These are phyloP conservation scores for Chaetodon trifascialis DNA, from an alignment of 2,113 vertebrate genomes.

Conservation along the genomic window DNA sequence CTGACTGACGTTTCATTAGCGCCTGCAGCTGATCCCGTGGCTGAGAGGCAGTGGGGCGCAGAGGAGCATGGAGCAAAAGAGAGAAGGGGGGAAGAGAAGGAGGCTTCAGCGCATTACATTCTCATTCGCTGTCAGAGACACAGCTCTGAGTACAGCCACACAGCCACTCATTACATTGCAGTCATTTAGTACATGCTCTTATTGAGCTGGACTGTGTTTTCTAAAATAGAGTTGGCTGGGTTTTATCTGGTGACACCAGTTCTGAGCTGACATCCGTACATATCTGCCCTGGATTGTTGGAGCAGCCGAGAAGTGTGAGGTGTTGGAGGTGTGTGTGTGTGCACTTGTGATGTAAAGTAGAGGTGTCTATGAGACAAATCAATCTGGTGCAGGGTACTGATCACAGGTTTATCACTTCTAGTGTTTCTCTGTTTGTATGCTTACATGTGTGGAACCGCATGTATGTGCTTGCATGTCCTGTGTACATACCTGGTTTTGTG, in stretches of 20 bases:
- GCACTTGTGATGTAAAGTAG: background rate
- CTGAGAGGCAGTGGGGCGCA: conserved; percentile 81
- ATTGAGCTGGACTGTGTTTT: conserved; percentile 71
- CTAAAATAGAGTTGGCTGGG: conserved; percentile 71
- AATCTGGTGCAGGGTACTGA: conserved; percentile 33
- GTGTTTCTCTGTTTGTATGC: conserved; percentile 16
- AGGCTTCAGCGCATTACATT: conserved; percentile 74
- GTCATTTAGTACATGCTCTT: conserved; percentile 80
- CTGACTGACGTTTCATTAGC: conserved; percentile 86
- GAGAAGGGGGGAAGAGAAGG: conserved; percentile 42
- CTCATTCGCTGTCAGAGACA: conserved; percentile 79
- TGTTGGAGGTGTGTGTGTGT: conserved; percentile 14
- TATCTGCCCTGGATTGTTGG: conserved; percentile 38
- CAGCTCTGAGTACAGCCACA: conserved; percentile 70
- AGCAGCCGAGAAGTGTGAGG: conserved; percentile 23
- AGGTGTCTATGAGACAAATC: conserved; percentile 52
- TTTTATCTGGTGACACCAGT: conserved; percentile 56
- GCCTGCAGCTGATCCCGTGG: conserved; percentile 84
- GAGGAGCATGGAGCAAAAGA: conserved; percentile 67
- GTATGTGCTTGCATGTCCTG: conserved; percentile 3
- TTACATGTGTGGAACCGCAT: background rate
- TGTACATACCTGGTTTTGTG: conserved; percentile 46
- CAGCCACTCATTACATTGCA: conserved; percentile 78
- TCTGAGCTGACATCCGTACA: conserved; percentile 51
- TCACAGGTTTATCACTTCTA: conserved; percentile 30